Conservation (phyloP, 1,140 invertebrate genomes). For the Meteorus sp. region DNA sequence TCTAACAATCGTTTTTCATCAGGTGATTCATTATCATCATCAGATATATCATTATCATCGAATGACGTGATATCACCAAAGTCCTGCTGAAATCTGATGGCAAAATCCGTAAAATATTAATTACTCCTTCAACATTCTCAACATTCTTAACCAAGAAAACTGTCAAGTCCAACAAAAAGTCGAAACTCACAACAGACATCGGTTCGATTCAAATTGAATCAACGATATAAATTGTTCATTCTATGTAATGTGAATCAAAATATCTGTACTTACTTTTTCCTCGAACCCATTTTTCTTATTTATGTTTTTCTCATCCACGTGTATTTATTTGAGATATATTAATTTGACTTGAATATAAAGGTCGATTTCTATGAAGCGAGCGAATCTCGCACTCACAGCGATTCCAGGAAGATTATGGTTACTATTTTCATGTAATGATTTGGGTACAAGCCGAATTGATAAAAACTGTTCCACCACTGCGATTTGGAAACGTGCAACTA, state of each 20-base stretch:
- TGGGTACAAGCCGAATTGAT: no score
- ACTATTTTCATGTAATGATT: no score
- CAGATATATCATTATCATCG: conserved; percentile 61
- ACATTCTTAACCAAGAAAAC: background rate
- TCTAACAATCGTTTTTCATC: conserved; percentile 67
- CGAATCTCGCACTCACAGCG: no score
- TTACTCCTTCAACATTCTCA: background rate
- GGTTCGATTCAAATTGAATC: no score
- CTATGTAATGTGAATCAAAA: no score
- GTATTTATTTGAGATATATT: background rate
- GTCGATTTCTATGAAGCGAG: background rate
- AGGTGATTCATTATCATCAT: conserved; percentile 73
- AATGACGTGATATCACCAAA: conserved; percentile 22
- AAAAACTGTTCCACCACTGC: no score
- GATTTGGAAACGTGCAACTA: no score
- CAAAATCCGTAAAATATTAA: conserved; percentile 2
- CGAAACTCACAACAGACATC: no score
- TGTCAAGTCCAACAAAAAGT: background rate
- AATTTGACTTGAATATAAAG: background rate
- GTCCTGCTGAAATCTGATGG: conserved; percentile 19
- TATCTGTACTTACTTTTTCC: conserved; percentile 29
- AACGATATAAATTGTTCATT: no score
- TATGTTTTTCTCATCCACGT: no score
- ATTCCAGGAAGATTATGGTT: no score
- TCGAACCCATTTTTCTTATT: conserved; percentile 22